Base-by-base conservation (phyloP, 2,797 vertebrate species). In the Ctenopoma multispine region DNA sequence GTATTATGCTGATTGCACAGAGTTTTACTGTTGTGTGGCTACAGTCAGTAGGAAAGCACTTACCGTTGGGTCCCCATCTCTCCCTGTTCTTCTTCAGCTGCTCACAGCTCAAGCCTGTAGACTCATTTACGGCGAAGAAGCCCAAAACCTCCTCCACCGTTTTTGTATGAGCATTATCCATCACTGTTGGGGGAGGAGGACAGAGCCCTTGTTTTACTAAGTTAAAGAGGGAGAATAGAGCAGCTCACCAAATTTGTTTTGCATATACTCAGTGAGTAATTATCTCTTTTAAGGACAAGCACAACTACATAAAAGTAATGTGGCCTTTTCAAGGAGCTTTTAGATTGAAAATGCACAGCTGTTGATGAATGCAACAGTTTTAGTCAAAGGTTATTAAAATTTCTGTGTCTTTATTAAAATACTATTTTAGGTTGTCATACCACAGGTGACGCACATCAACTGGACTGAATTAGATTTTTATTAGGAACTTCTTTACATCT, bases 111-210 rank as follows among this genome's bases (percentile, higher is more conserved):
- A 95, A 72, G 47, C 94, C 94, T 15, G 94, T 95, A 1, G 93
- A 93, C 79, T 95, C 94, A 24, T 95, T 95, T 7, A 95, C 93
- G 17, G 63, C 31, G 54, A 94, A 95, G 82, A 87, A 92, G 49
- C 88, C 89, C 83, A 95, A 47, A 79, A 92, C 94, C 87, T 95
- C 94, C 91, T 95, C 94, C 86, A 95, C 94, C 27, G 94, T 95
- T 84, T 95, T 95, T 3, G 94, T 95, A 77, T 95, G 94, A 86
- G 92, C 93, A 88, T 94, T 95, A 88, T 95, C 94, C 94, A 95
- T 95, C 86, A 77, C 94, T 93, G 12, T 4, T 14, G 15, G 31
- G 36, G 47, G 5, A 53, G n/a, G 4, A 63, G n/a, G 36, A 41
- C 21, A 48, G 9, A 69, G 51, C 3, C 0, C 1, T 2, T 27